Evolutionary conservation across 2,888 invertebrate genomes (phyloP), one percentile per base, ranked within the genome.

Genomic region (Nyleta sp.): DNA sequence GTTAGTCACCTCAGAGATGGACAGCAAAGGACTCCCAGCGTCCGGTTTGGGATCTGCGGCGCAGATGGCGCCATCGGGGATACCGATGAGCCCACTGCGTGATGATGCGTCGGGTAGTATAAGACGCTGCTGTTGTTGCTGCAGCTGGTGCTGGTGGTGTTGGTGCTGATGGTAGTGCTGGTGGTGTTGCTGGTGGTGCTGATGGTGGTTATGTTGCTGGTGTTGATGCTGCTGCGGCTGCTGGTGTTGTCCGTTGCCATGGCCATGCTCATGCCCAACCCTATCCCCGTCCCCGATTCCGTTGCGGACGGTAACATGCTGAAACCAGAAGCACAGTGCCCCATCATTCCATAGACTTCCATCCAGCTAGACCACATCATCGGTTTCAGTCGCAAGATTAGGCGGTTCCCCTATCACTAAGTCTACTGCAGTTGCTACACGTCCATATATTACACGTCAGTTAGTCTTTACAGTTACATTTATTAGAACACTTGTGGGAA

Each of bases 1-100:
- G 92, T 95, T 94, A 87, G 95, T 95, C 92, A 95, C 95, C 93
- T 95, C 95, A 91, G 95, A 94, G 93, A 95, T 94, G 92, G 95
- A 94, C 92, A 95, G 88, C 92, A 95, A 86, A 92, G 94, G 94
- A 93, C 94, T 94, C 92, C 94, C 93, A 92, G 90, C 86, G 91
- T 91, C 91, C 87, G 92, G 89, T 88, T 91, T 91, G 88, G 91
- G 89, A 88, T 90, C 89, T 87, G 88, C 50, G 87, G 91, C 89
- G 90, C 92, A 92, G 85, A 91, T 89, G 89, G 91, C 86, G 74
- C 83, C 85, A 87, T 85, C 84, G 83, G 84, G 74, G 84, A 82
- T 79, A 80, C 83, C 78, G 86, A 85, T 76, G 86, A 86, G 82
- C 80, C 87, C 86, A 84, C 85, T 57, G 79, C 85, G 84, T 85